These are phyloP conservation scores for Rhagoletis zephyria DNA, from an alignment of 1,140 invertebrate genomes.

Conservation along the genomic window DNA sequence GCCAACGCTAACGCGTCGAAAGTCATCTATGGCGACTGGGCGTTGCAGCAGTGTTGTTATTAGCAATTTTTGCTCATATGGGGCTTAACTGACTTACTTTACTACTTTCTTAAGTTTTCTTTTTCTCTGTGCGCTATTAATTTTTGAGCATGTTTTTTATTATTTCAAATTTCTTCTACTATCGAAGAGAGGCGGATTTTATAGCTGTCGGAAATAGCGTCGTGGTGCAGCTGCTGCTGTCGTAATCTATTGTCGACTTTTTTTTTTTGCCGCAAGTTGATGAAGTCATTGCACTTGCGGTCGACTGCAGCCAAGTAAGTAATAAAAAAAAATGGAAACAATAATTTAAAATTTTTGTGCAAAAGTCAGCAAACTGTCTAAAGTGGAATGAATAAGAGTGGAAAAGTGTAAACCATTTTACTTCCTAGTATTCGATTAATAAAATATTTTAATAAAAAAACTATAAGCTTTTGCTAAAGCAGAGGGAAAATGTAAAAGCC, in stretches of 20 bases:
- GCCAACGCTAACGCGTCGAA: neutral
- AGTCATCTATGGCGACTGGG: neutral
- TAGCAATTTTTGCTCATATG: neutral
- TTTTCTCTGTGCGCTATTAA: constrained; percentile 21
- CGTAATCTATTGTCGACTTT: neutral
- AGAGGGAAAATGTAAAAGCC: too few species aligned
- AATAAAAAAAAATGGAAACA: too few species aligned
- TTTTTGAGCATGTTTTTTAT: constrained; percentile 40
- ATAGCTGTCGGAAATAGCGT: constrained; percentile 28
- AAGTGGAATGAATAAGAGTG: too few species aligned
- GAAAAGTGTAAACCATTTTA: too few species aligned
- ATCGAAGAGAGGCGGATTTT: constrained; percentile 24
- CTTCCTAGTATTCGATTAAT: too few species aligned
- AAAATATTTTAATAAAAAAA: too few species aligned
- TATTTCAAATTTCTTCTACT: neutral
- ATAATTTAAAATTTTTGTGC: too few species aligned
- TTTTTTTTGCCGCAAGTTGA: neutral
- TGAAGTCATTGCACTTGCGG: constrained; percentile 32
- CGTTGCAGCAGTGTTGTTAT: constrained; percentile 7
- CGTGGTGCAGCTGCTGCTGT: neutral
- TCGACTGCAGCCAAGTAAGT: neutral
- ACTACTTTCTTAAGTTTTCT: neutral
- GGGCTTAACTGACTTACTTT: neutral
- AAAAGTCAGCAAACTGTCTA: too few species aligned
- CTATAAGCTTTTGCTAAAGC: too few species aligned